These are phyloP conservation scores for Trachelus stipa DNA, from an alignment of 2,888 invertebrate genomes.

Conservation along the genomic window DNA sequence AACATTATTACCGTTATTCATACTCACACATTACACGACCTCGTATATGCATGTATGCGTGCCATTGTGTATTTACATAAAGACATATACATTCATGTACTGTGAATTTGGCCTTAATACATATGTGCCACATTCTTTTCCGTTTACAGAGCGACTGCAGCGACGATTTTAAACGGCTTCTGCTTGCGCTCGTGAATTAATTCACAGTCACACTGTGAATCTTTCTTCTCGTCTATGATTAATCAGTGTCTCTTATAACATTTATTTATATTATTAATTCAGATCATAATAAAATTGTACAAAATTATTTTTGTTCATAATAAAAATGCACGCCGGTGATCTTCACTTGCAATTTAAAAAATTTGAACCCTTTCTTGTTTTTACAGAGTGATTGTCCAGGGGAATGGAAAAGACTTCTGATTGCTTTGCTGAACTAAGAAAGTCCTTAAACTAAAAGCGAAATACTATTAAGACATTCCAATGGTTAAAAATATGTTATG, in stretches of 20 bases:
- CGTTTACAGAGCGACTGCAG: constrained; percentile 64
- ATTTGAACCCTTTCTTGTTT: constrained; percentile 28
- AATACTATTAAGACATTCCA: constrained; percentile 4
- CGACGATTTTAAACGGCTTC: constrained; percentile 61
- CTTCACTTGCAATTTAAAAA: not conserved
- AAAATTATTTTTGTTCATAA: constrained; percentile 32
- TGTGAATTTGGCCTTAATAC: too few relatives aligned
- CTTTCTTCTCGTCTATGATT: constrained; percentile 29
- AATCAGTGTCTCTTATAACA: constrained; percentile 35
- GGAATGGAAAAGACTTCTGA: constrained; percentile 58
- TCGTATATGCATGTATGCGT: too few relatives aligned
- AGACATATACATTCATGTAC: too few relatives aligned
- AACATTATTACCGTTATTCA: too few relatives aligned
- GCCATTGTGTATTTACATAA: too few relatives aligned
- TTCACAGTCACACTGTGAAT: constrained; percentile 32
- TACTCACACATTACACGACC: too few relatives aligned
- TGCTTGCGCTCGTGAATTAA: constrained; percentile 62
- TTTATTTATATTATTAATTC: constrained; percentile 18
- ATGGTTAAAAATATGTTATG: constrained; percentile 12
- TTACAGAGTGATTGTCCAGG: constrained; percentile 61
- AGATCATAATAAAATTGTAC: constrained; percentile 13
- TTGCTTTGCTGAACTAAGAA: constrained; percentile 59
- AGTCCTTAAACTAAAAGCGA: not conserved
- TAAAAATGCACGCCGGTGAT: constrained; percentile 30
- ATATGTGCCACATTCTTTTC: constrained; percentile 25